Conservation (phyloP, 2,113 vertebrate species). For the Odontophorus gujanensis region DNA sequence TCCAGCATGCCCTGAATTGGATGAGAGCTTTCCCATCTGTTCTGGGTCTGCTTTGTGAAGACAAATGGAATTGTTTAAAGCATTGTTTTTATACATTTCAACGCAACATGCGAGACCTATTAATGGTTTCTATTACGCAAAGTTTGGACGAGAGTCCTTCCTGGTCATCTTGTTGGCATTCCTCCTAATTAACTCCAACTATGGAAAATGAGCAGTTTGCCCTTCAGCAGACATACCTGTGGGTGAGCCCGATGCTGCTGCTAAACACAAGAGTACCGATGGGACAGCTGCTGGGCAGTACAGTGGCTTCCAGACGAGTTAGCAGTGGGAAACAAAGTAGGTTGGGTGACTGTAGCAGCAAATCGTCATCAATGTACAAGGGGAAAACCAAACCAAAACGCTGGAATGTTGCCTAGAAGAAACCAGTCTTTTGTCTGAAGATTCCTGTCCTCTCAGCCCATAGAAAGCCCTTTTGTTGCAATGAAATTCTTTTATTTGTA, state of each 20-base stretch:
- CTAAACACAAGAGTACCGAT: rapidly evolving
- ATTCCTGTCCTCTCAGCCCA: not conserved
- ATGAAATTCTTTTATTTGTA: not conserved
- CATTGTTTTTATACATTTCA: not conserved
- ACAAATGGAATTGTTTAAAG: not conserved
- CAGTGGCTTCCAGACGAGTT: not conserved
- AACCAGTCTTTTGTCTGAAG: not conserved
- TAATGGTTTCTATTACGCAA: not conserved
- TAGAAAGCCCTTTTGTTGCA: not conserved
- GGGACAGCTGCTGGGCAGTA: rapidly evolving
- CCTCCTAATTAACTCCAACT: not conserved
- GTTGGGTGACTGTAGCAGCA: not conserved
- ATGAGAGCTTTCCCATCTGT: not conserved
- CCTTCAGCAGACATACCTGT: not conserved
- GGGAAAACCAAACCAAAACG: not conserved
- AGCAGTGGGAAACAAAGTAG: not conserved
- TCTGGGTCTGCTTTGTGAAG: not conserved
- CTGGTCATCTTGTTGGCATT: not conserved
- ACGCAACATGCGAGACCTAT: not conserved
- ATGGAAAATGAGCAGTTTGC: not conserved
- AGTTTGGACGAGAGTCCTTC: not conserved
- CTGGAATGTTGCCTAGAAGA: not conserved
- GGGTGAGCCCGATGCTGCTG: not conserved
- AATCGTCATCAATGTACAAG: not conserved
- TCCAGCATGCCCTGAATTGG: not conserved